These are phyloP conservation scores for Catalaphyllia jardinei DNA, from an alignment of 64 coral and sea anemone species.

Conservation along the genomic window DNA sequence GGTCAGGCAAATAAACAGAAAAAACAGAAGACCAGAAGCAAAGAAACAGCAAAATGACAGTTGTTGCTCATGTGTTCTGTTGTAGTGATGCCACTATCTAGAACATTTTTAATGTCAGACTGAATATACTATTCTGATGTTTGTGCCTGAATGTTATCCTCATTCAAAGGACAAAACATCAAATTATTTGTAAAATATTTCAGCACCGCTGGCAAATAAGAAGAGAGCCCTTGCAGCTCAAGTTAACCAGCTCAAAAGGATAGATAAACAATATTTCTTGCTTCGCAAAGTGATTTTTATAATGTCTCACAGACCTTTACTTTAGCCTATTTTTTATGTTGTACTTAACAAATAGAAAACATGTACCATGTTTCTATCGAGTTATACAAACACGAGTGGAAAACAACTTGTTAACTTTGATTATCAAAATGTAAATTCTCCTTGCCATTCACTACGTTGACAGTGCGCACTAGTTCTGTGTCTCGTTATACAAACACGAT, in stretches of 20 bases:
- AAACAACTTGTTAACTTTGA: too few species aligned
- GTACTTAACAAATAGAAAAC: too few species aligned
- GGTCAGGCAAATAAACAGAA: constrained; percentile 98
- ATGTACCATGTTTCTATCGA: too few species aligned
- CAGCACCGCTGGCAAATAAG: background rate
- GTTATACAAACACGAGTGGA: too few species aligned
- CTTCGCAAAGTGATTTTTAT: background rate
- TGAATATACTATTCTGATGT: background rate
- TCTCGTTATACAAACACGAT: too few species aligned
- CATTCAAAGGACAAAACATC: background rate
- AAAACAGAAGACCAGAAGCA: constrained; percentile 87
- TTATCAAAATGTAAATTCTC: too few species aligned
- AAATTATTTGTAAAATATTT: constrained; percentile 26
- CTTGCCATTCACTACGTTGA: too few species aligned
- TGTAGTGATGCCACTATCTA: constrained; percentile 33
- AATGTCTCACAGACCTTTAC: background rate
- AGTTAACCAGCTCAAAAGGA: background rate
- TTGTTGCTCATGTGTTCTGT: constrained; percentile 45
- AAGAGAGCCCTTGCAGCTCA: background rate
- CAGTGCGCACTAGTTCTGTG: too few species aligned
- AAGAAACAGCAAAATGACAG: constrained; percentile 70
- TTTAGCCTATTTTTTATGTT: background rate
- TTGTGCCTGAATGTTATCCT: background rate
- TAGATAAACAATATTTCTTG: background rate
- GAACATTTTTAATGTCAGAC: background rate